Percentiles rank a stretch among this genome's conserved stretches.
Conservation (phyloP, 1,140 invertebrate genomes). For the Ips typographus region DNA sequence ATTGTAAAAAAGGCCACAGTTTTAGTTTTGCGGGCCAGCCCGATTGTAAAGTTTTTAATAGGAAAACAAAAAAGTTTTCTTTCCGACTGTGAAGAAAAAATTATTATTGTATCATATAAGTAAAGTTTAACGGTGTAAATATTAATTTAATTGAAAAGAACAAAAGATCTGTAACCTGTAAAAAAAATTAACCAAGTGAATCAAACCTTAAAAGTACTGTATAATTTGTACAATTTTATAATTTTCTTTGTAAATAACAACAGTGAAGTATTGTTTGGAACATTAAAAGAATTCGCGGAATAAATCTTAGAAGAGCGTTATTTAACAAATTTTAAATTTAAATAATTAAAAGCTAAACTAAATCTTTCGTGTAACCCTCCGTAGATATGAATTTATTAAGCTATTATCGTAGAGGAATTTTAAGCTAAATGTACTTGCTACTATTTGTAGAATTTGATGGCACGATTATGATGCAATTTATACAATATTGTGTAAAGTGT, state of each 20-base stretch:
- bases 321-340: slow-evolving; percentile 6
- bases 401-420: slow-evolving; percentile 38
- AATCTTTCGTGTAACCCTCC: slow-evolving; percentile 36
- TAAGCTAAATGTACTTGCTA: slow-evolving; percentile 27
- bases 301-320: slow-evolving; percentile 7
- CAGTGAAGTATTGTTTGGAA: slow-evolving; percentile 41
- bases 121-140: slow-evolving; percentile 36
- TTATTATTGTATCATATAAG: slow-evolving; percentile 34
- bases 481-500: slow-evolving; percentile 42
- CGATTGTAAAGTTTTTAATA: slow-evolving; percentile 29
- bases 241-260: slow-evolving; percentile 39
- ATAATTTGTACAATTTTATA: slow-evolving; percentile 38
- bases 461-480: slow-evolving; percentile 41
- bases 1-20: slow-evolving; percentile 28
- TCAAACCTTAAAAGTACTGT: slow-evolving; percentile 19
- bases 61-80: slow-evolving; percentile 28
- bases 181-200: slow-evolving; percentile 20
- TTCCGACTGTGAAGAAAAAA: slow-evolving; percentile 33
- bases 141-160: slow-evolving; percentile 39
- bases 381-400: slow-evolving; percentile 38
- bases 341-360: slow-evolving; percentile 17
- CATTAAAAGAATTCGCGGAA: slow-evolving; percentile 39
- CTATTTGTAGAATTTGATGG: slow-evolving; percentile 45
- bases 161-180: slow-evolving; percentile 36
- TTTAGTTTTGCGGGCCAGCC: slow-evolving; percentile 12